Evolutionary conservation across 2,797 vertebrate species (phyloP).

Genomic region (Epinephelus malabaricus): DNA sequence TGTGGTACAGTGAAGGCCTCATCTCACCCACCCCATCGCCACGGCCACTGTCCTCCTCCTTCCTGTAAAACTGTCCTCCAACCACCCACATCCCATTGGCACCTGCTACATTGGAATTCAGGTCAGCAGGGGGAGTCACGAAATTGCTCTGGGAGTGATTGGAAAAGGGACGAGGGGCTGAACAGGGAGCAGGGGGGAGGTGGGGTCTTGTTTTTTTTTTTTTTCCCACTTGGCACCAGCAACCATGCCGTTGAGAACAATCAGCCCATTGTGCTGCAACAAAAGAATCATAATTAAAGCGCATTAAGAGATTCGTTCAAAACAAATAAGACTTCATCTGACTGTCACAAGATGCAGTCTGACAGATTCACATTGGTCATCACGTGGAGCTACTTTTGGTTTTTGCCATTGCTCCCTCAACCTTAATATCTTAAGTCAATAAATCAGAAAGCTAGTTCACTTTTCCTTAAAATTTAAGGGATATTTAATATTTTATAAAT

Average conservation of each 20-base stretch:
- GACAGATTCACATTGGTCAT: slow-evolving; percentile 59
- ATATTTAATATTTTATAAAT: background rate
- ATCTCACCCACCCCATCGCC: slow-evolving; percentile 39
- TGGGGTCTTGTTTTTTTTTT: slow-evolving; percentile 47
- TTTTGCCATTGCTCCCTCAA: slow-evolving; percentile 24
- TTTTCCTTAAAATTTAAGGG: background rate
- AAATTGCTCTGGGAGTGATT: slow-evolving; percentile 65
- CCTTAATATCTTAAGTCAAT: background rate
- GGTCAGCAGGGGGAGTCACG: slow-evolving; percentile 79
- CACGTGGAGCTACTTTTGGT: slow-evolving; percentile 43
- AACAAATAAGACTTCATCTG: slow-evolving; percentile 74
- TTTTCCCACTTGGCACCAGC: slow-evolving; percentile 66
- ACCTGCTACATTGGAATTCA: slow-evolving; percentile 78
- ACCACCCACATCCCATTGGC: slow-evolving; percentile 78
- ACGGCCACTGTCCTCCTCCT: slow-evolving; percentile 35
- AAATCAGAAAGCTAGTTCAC: background rate
- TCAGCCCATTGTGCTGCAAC: slow-evolving; percentile 70
- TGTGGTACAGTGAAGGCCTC: slow-evolving; percentile 42
- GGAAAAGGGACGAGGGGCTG: slow-evolving; percentile 60
- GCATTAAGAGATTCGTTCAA: slow-evolving; percentile 70
- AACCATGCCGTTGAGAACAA: slow-evolving; percentile 74
- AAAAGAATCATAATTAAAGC: slow-evolving; percentile 80
- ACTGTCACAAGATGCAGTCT: slow-evolving; percentile 54
- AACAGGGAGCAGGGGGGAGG: background rate
- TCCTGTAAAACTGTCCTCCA: slow-evolving; percentile 25